Percentiles rank a stretch among this genome's conserved stretches.
Conservation (phyloP, 2,888 invertebrate species). For the Pecten maximus region DNA sequence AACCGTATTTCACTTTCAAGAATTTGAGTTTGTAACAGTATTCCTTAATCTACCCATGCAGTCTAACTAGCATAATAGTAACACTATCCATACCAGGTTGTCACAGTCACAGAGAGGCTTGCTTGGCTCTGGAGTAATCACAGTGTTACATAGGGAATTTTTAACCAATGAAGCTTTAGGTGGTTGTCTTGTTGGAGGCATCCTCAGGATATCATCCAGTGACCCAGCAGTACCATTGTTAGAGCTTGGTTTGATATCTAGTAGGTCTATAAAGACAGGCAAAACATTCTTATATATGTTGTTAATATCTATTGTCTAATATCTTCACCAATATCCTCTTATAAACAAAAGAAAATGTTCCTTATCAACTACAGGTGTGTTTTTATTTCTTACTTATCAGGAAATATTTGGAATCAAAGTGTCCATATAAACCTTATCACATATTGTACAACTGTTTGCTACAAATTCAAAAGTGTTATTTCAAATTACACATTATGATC, state of each 20-base stretch:
- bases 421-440: no score
- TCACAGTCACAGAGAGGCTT: conserved; percentile 38
- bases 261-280: conserved; percentile 68
- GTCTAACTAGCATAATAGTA: no score
- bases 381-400: not conserved
- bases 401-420: not conserved
- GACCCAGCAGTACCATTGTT: conserved; percentile 83
- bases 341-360: not conserved
- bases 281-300: not conserved
- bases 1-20: no score
- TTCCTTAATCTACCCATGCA: no score
- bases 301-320: not conserved
- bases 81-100: conserved; percentile 1
- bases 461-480: not conserved
- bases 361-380: not conserved
- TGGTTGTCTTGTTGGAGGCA: conserved; percentile 23
- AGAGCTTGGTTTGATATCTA: conserved; percentile 78
- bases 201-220: conserved; percentile 58
- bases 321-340: not conserved
- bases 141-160: not conserved
- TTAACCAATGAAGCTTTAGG: not conserved
- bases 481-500: not conserved
- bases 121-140: not conserved
- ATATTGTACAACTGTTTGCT: no score
- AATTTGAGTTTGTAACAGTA: no score